phyloP scores from a whole-genome alignment of 2,888 invertebrate genomes.

The Oscheius sp. region DNA sequence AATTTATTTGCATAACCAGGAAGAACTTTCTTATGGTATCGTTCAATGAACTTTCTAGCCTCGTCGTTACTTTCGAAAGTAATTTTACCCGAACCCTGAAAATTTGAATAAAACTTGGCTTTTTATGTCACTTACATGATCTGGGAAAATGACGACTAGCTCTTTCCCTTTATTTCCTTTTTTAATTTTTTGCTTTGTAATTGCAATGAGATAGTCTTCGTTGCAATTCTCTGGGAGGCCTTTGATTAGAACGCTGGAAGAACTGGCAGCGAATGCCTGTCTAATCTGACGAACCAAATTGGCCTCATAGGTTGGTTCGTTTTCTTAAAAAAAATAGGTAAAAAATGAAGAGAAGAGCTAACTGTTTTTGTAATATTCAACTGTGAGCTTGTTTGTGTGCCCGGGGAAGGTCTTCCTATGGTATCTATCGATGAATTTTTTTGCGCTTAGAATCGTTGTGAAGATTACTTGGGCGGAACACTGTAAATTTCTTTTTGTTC shows the following conservation, averaged over 20 bases:
- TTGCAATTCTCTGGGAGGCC: not conserved
- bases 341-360: not conserved
- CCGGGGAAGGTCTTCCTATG: not conserved
- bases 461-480: not conserved
- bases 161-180: conserved; percentile 1
- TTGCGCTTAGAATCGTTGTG: not conserved
- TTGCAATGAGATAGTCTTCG: not conserved
- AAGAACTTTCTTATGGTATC: not conserved
- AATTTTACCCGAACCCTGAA: not conserved
- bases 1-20: not conserved
- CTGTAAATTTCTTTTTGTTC: too few species aligned
- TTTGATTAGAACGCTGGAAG: not conserved
- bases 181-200: not conserved
- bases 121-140: too few species aligned
- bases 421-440: not conserved
- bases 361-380: not conserved
- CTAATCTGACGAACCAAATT: not conserved
- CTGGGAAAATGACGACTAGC: not conserved
- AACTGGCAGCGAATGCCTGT: not conserved
- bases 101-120: too few species aligned
- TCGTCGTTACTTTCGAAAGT: not conserved
- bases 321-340: not conserved
- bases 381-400: not conserved
- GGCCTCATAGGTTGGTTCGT: not conserved
- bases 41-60: not conserved